Percentiles rank a stretch among this genome's conserved stretches.
Evolutionary conservation across 2,888 invertebrate genomes (phyloP).

Genomic region (Nomada ruficornis): DNA sequence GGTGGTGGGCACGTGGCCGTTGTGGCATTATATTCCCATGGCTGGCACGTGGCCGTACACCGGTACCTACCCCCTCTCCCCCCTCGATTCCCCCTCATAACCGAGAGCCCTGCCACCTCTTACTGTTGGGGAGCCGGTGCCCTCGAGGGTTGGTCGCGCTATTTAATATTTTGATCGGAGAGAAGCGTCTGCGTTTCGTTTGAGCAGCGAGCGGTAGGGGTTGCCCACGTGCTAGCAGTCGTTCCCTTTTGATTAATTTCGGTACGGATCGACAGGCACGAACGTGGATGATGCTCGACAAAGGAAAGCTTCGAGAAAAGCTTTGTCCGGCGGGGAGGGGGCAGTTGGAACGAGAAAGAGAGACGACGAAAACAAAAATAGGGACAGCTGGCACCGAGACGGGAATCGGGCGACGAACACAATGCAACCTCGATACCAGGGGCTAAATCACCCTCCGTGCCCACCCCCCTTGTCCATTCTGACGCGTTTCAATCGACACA

Average conservation of each 20-base stretch:
- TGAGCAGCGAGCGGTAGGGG: constrained; percentile 39
- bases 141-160: constrained; percentile 66
- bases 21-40: constrained; percentile 77
- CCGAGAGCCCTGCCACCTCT: constrained; percentile 43
- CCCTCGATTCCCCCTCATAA: constrained; percentile 39
- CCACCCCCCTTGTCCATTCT: not conserved
- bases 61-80: constrained; percentile 6
- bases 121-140: constrained; percentile 58
- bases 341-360: constrained; percentile 28
- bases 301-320: constrained; percentile 58
- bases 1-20: constrained; percentile 77
- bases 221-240: constrained; percentile 69
- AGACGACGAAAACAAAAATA: constrained; percentile 52
- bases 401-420: constrained; percentile 63
- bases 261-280: constrained; percentile 62
- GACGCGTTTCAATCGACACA: constrained; percentile 57
- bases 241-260: constrained; percentile 77
- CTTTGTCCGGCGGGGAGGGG: constrained; percentile 10
- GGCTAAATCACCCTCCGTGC: constrained; percentile 37
- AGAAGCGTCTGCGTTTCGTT: constrained; percentile 58
- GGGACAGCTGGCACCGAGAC: constrained; percentile 72
- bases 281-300: constrained; percentile 65
- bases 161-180: constrained; percentile 79
- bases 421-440: constrained; percentile 61
- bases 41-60: constrained; percentile 76